Base-by-base conservation (phyloP, 2,797 vertebrate species). In the Rhinogobio ventralis region DNA sequence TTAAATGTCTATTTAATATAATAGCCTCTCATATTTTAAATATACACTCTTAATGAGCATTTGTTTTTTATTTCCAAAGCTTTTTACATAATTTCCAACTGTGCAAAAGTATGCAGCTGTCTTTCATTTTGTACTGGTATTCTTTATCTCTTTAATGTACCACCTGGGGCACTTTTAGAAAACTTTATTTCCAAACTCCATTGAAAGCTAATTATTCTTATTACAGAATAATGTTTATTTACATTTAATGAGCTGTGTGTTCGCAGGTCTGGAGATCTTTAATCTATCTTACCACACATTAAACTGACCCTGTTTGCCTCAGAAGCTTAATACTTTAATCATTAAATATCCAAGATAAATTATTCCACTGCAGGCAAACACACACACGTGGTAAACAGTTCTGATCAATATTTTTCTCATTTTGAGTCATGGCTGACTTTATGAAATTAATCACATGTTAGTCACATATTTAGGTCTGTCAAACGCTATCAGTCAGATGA, bases 391-490 rank as follows among this genome's bases (percentile, higher is more conserved):
- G 51, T 46, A 87, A 57, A 74, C 82, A 86, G 49, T 71, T 81
- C 55, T 62, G 67, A 30, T 87, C 74, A 84, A 84, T 85, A 80
- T 79, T 85, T 55, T 74, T 14, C 60, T 75, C 57, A 85, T 60
- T 88, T 75, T 83, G 53, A 87, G 64, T 81, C 46, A 83, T 66
- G 80, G 42, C 49, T 77, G 49, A 69, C 49, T 74, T 86, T 46
- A 77, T 49, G 60, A 79, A 77, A 83, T 82, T 53, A 86, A 85
- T 86, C 82, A 82, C 51, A 80, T 51, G 39, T 84, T 78, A 81
- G n/a, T 86, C 75, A 51, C 51, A 68, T 82, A 66, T 77, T 88
- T 62, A 88, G 5, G 69, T 67, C 77, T 87, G 80, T 82, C 74
- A n/a, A 55, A 68, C 15, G 15, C 45, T 39, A 72, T 72, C 55